phyloP scores from a whole-genome alignment of 2,113 vertebrate genomes.

The Haliaeetus leucogaster region DNA sequence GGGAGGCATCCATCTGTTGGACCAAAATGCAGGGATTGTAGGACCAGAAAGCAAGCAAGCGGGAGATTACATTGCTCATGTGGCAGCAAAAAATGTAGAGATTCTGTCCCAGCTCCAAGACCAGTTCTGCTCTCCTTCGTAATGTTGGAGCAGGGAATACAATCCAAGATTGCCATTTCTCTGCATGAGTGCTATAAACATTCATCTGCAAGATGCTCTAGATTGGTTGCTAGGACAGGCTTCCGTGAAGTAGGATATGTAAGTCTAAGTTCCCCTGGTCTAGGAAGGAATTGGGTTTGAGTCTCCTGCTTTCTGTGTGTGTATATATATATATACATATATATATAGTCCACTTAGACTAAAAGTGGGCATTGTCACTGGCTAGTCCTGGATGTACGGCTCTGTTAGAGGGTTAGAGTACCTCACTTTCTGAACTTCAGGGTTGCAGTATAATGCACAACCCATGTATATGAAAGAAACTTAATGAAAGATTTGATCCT shows the following conservation, averaged over 20 bases:
- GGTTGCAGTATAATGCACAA: background rate
- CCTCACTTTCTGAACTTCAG: background rate
- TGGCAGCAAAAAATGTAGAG: background rate
- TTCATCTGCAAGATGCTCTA: background rate
- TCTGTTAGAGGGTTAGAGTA: background rate
- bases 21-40: background rate
- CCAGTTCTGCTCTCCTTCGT: background rate
- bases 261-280: background rate
- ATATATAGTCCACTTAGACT: background rate
- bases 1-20: background rate
- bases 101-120: background rate
- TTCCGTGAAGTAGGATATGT: background rate
- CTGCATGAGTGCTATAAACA: background rate
- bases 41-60: background rate
- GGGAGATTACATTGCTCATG: background rate
- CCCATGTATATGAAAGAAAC: background rate
- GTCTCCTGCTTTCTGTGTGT: background rate
- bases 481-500: background rate
- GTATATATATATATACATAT: too few relatives aligned
- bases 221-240: background rate
- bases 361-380: background rate
- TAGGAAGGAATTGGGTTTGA: background rate
- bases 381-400: background rate
- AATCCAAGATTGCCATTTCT: background rate
- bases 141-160: background rate